Evolutionary conservation across 2,888 invertebrate species (phyloP).

Genomic region (Chironomus riparius): DNA sequence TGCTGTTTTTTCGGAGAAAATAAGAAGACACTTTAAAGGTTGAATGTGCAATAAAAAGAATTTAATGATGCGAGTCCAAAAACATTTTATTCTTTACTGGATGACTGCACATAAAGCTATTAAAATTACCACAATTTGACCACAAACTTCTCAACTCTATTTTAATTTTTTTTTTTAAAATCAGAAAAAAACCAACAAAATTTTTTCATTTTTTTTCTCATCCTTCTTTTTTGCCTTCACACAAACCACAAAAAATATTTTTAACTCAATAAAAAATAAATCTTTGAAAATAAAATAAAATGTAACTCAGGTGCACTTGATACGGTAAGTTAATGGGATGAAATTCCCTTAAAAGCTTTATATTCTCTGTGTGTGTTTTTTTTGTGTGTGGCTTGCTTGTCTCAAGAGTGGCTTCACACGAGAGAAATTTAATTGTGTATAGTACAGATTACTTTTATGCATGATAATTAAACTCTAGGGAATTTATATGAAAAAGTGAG

Average conservation of each 20-base stretch:
- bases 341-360: not conserved
- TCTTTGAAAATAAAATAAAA: not conserved
- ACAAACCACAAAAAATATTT: not conserved
- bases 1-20: too few relatives aligned
- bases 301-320: slow-evolving; percentile 14
- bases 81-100: too few relatives aligned
- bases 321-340: slow-evolving; percentile 17
- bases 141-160: too few relatives aligned
- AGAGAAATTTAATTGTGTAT: not conserved
- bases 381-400: not conserved
- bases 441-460: not conserved
- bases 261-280: too few relatives aligned
- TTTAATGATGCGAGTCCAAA: too few relatives aligned
- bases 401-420: not conserved
- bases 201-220: not conserved
- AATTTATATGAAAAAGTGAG: not conserved
- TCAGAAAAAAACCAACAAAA: too few relatives aligned
- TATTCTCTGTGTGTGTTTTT: not conserved
- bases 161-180: too few relatives aligned
- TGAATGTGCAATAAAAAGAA: too few relatives aligned
- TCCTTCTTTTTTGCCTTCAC: not conserved
- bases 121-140: too few relatives aligned
- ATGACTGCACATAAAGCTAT: too few relatives aligned
- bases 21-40: too few relatives aligned
- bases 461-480: not conserved